phyloP scores from a whole-genome alignment of 1,140 invertebrate species.

The Pantala flavescens region DNA sequence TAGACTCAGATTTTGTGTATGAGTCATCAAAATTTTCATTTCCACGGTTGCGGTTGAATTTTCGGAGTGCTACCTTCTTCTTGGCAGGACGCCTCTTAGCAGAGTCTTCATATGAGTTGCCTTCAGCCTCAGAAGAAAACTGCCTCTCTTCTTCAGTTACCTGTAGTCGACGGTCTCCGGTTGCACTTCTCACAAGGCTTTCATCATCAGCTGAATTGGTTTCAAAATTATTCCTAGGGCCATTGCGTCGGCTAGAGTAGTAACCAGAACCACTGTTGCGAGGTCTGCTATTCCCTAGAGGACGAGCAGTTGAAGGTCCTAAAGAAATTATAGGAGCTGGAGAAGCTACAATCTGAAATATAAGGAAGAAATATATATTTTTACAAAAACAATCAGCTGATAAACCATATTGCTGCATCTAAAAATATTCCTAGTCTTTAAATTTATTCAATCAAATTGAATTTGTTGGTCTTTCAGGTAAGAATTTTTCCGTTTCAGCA shows the following conservation, averaged over 20 bases:
- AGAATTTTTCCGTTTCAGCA: no score
- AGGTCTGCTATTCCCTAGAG: slow-evolving; percentile 11
- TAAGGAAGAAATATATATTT: not conserved
- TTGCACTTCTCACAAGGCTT: slow-evolving; percentile 61
- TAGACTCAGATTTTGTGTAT: slow-evolving; percentile 29
- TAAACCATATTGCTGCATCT: no score
- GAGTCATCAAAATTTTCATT: slow-evolving; percentile 29
- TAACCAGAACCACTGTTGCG: slow-evolving; percentile 18
- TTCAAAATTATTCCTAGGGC: slow-evolving; percentile 30
- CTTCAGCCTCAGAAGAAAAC: slow-evolving; percentile 20
- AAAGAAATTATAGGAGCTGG: slow-evolving; percentile 27
- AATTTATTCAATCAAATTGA: no score
- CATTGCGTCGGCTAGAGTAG: slow-evolving; percentile 8
- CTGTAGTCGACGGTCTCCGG: slow-evolving; percentile 45
- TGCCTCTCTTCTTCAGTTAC: slow-evolving; percentile 28
- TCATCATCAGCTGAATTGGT: slow-evolving; percentile 52
- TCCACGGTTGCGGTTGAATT: slow-evolving; percentile 34
- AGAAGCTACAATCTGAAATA: slow-evolving; percentile 14
- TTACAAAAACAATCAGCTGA: not conserved
- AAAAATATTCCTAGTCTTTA: no score
- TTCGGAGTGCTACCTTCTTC: slow-evolving; percentile 20
- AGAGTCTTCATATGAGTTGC: not conserved
- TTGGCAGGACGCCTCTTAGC: not conserved
- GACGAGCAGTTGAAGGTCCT: slow-evolving; percentile 24
- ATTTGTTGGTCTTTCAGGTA: no score